Evolutionary conservation across 2,113 vertebrate species (phyloP).

Genomic region (Plotosus lineatus): DNA sequence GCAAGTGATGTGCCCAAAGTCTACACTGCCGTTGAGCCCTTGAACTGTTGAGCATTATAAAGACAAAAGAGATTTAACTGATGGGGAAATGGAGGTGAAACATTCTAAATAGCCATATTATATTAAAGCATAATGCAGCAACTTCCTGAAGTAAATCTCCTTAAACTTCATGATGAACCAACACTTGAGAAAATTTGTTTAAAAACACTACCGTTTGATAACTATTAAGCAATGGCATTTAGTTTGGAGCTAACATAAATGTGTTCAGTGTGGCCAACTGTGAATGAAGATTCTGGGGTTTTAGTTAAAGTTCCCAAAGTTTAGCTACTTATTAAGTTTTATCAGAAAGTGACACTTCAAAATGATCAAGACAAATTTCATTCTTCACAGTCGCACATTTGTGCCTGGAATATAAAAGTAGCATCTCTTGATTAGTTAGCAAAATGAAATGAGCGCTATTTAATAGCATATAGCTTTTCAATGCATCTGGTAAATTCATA

Average conservation of each 20-base stretch:
- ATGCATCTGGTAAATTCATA: neutral
- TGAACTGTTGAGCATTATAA: neutral
- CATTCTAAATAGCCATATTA: neutral
- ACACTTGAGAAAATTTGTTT: neutral
- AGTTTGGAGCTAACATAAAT: neutral
- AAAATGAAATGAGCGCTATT: neutral
- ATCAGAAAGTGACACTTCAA: neutral
- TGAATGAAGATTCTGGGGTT: neutral
- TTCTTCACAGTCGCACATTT: conserved; percentile 9
- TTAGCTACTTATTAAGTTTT: neutral
- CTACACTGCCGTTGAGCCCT: neutral
- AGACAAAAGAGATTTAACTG: neutral
- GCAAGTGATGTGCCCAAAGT: neutral
- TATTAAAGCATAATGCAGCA: neutral
- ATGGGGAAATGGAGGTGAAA: neutral
- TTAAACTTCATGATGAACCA: neutral
- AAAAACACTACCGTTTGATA: neutral
- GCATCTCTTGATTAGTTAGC: neutral
- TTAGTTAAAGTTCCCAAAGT: neutral
- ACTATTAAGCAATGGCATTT: no score
- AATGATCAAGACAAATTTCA: neutral
- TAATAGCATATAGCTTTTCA: neutral
- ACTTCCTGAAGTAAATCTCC: no score
- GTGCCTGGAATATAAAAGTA: conserved; percentile 5
- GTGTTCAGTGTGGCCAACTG: neutral